phyloP scores from a whole-genome alignment of 2,797 vertebrate species.

The Threskiornis aethiopicus region DNA sequence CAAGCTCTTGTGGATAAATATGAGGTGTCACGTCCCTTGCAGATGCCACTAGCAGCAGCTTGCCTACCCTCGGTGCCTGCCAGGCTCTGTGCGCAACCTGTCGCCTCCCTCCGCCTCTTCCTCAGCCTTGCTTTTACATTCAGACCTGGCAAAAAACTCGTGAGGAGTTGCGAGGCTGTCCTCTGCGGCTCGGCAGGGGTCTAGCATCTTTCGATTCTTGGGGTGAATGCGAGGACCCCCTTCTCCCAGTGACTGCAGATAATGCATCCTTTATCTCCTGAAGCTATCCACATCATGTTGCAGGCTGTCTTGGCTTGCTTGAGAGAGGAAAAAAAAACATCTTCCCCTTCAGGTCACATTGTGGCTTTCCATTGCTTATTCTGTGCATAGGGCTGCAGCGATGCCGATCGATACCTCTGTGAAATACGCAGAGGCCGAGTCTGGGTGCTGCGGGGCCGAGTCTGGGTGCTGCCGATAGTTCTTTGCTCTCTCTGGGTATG shows the following conservation, averaged over 20 bases:
- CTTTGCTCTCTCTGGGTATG: neutral
- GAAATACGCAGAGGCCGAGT: fast-evolving
- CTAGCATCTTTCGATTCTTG: neutral
- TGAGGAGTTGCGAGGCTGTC: neutral
- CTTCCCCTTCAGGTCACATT: neutral
- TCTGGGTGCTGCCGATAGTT: neutral
- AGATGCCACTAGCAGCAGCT: neutral
- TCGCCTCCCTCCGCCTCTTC: neutral
- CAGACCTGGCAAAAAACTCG: neutral
- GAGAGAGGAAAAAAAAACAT: neutral
- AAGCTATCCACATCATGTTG: neutral
- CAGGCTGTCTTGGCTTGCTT: neutral
- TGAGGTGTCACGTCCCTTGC: neutral
- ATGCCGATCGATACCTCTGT: fast-evolving
- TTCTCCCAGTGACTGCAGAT: neutral
- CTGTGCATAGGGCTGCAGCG: neutral
- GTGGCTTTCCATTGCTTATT: neutral
- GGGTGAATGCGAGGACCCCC: neutral
- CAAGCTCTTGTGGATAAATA: neutral
- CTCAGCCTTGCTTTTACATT: neutral
- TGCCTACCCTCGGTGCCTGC: neutral
- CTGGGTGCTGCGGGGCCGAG: fast-evolving
- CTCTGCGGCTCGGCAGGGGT: neutral
- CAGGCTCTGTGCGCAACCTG: neutral
- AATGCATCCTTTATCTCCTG: neutral